Evolutionary conservation across 2,797 vertebrate species (phyloP), one percentile per base, ranked within the genome.

Genomic region (Micrastur ruficollis): DNA sequence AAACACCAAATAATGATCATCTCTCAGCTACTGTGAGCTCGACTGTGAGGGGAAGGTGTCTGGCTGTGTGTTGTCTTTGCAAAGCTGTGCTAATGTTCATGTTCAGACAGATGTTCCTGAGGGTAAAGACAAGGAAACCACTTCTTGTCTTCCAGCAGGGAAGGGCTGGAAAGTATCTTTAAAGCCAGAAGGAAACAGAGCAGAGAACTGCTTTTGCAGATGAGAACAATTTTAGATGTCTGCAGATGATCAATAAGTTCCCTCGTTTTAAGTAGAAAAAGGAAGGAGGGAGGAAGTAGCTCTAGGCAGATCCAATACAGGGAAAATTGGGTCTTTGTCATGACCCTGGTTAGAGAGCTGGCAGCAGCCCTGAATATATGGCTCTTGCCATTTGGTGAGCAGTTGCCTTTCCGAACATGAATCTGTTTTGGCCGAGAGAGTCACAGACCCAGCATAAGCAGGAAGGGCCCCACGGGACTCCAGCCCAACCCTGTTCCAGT

Each of bases 391-490:
- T 2, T 32, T 49, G 32, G 52, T 1, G 1, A 25, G 29, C 29
- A 70, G 21, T 66, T 62, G 14, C 38, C 31, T 67, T 70, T 74
- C 11, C 0, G 0, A 65, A n/a, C 32, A 21, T 8, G 20, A 25
- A 42, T 62, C 20, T 65, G 9, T 66, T 42, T 49, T 53, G 46
- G 46, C 14, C 42, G 17, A 12, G 26, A 56, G 18, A 1, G 0
- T 42, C 61, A 73, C 15, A 81, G 36, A 46, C 8, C 3, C 38
- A 67, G 14, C 9, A 15, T 8, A 66, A 50, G 27, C 0, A 0
- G 27, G n/a, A 76, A 81, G 6, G 8, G 7, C 1, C 8, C 42
- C 16, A 12, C 1, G 6, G 8, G 22, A 47, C 36, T 88, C 40
- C 22, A 90, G 21, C 20, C 21, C 27, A 72, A 14, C 11, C 6